Percentiles rank a stretch among this genome's conserved stretches.
Evolutionary conservation across 2,113 vertebrate species (phyloP).

Genomic region (Nematolebias whitei): DNA sequence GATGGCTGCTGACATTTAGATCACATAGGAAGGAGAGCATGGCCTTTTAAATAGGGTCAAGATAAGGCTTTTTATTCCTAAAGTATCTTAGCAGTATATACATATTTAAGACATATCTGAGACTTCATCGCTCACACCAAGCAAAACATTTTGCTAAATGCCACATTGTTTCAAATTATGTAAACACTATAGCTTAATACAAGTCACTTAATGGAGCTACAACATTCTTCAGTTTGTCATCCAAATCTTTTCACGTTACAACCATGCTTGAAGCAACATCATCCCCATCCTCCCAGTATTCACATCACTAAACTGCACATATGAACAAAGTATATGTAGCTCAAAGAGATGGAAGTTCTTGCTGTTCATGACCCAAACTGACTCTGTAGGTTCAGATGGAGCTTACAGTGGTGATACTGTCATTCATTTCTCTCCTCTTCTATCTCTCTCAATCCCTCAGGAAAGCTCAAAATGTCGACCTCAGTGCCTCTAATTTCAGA

Average conservation of each 20-base stretch:
- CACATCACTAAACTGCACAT: not conserved
- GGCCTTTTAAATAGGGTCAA: not conserved
- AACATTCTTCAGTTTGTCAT: not conserved
- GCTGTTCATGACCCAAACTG: conserved; percentile 47
- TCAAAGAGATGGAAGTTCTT: conserved; percentile 33
- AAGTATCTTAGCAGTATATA: not conserved
- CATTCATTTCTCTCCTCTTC: conserved; percentile 63
- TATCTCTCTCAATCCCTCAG: conserved; percentile 52
- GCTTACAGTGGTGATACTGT: conserved; percentile 44
- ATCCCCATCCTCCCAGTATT: not conserved
- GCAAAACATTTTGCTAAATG: not conserved
- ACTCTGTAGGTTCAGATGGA: conserved; percentile 51
- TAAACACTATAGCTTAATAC: not conserved
- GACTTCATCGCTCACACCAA: not conserved
- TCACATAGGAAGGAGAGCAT: too few relatives aligned
- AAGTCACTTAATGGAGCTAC: not conserved
- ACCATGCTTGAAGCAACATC: not conserved
- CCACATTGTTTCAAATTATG: not conserved
- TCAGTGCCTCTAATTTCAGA: conserved; percentile 78
- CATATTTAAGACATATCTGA: not conserved
- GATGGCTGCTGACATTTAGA: too few relatives aligned
- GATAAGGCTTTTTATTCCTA: not conserved
- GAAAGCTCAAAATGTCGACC: conserved; percentile 70
- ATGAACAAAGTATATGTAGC: conserved; percentile 37
- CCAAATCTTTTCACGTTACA: not conserved